Evolutionary conservation across 2,113 vertebrate species (phyloP), one percentile per base, ranked within the genome.

Genomic region (Nothocercus julius): DNA sequence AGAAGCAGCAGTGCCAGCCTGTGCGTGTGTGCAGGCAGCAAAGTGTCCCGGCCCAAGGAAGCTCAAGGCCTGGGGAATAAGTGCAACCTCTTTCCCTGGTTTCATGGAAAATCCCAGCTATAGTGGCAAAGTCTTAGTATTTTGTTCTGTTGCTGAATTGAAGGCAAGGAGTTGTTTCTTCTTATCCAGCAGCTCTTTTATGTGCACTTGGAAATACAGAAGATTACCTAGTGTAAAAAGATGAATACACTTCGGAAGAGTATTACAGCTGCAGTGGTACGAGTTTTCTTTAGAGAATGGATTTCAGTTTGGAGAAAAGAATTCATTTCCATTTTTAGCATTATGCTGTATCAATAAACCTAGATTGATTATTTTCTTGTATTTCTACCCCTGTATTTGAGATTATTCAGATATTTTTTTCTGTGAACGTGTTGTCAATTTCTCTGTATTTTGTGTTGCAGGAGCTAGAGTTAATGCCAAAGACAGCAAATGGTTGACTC

Each of bases 401-500:
- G 89, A 84, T 78, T 76, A 82, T 87, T 95, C 93, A 73, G 51
- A 14, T 54, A 67, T 51, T 76, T 47, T 47, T 92, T 93, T 64
- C 59, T 90, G 18, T 62, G 87, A 89, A 83, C 73, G 67, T 38
- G 81, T 95, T 96, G 24, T 44, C 44, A 58, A 87, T 84, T 74
- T 96, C 66, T 91, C 6, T 45, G 89, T 95, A 90, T 78, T 96
- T 97, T 93, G 97, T 96, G 51, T 98, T 98, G 36, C 98, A 99
- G 99, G 99, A 98, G 99, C 98, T 97, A 99, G 99, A 98, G 99
- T 99, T 98, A 99, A 99, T 99, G 99, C 99, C 99, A 99, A 99
- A 99, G 99, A 99, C 98, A 99, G 98, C 98, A 99, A 99, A 98
- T 99, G 99, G 99, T 99, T 99, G 97, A 99, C 99, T 98, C 99